Evolutionary conservation across 2,888 invertebrate genomes (phyloP).

Genomic region (Dryococelus australis): DNA sequence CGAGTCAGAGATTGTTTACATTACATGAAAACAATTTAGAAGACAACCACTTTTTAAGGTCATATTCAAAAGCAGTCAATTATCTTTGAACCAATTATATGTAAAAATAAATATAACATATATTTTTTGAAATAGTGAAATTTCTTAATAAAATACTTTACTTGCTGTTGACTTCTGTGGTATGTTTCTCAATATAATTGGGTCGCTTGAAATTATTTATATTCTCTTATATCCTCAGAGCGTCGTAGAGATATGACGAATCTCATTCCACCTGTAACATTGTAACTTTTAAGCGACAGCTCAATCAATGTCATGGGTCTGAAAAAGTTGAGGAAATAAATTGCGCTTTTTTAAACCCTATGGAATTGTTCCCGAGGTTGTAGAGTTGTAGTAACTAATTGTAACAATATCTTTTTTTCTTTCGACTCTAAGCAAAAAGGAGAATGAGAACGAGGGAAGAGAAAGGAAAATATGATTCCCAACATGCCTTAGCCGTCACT

Average conservation of each 20-base stretch:
- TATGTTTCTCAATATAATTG: too few relatives aligned
- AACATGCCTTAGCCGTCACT: conserved; percentile 2
- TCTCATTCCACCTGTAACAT: background rate
- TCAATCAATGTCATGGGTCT: background rate
- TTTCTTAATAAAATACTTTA: too few relatives aligned
- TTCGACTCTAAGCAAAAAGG: background rate
- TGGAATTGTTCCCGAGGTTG: background rate
- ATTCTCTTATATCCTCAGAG: too few relatives aligned
- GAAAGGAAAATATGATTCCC: background rate
- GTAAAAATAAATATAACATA: too few relatives aligned
- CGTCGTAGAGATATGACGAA: background rate
- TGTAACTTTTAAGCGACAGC: background rate
- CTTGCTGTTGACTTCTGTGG: too few relatives aligned
- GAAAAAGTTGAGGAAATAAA: background rate
- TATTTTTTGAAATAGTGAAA: too few relatives aligned
- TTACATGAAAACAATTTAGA: too few relatives aligned
- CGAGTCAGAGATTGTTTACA: too few relatives aligned
- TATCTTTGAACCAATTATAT: too few relatives aligned
- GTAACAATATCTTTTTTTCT: background rate
- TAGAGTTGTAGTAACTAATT: background rate
- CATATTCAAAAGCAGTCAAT: too few relatives aligned
- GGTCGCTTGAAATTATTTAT: too few relatives aligned
- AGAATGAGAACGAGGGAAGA: background rate
- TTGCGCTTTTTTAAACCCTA: background rate
- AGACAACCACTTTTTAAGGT: too few relatives aligned